Conservation (phyloP, 2,888 invertebrate species). For the Gryllus longicercus region DNA sequence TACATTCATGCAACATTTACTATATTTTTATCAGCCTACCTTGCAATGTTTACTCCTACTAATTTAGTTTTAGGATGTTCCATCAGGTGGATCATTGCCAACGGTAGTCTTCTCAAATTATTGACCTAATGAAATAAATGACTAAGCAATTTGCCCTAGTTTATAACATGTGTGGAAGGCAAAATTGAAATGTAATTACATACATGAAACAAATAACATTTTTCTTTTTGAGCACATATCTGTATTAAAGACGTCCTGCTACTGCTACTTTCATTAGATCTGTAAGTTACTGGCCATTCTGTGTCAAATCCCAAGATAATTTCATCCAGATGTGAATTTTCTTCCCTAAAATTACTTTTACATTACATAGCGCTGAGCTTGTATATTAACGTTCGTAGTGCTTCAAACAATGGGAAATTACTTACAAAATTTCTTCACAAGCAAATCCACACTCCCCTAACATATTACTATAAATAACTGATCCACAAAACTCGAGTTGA, state of each 20-base stretch:
- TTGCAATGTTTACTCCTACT: constrained; percentile 62
- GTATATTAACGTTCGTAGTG: too few relatives aligned
- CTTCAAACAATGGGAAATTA: constrained; percentile 18
- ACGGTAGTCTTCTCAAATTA: constrained; percentile 54
- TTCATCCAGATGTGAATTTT: constrained; percentile 44
- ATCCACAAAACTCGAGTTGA: constrained; percentile 43
- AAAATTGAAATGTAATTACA: constrained; percentile 39
- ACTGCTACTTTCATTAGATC: constrained; percentile 50
- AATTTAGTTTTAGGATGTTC: constrained; percentile 57
- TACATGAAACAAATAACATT: constrained; percentile 59
- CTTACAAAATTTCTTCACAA: constrained; percentile 51
- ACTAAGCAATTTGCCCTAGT: not conserved
- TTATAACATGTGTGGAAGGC: not conserved
- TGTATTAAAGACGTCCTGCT: constrained; percentile 61
- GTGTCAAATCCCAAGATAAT: constrained; percentile 61
- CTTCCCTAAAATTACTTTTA: constrained; percentile 42
- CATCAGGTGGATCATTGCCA: constrained; percentile 53
- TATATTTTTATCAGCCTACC: constrained; percentile 47
- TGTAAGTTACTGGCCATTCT: constrained; percentile 63
- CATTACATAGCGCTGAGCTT: not conserved
- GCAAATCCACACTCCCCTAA: constrained; percentile 50
- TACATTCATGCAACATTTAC: constrained; percentile 21
- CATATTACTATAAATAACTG: constrained; percentile 45
- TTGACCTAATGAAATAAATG: constrained; percentile 31
- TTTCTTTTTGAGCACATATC: constrained; percentile 53